Evolutionary conservation across 92 coral and sea anemone genomes (phyloP).

Genomic region (Porites cylindrica): DNA sequence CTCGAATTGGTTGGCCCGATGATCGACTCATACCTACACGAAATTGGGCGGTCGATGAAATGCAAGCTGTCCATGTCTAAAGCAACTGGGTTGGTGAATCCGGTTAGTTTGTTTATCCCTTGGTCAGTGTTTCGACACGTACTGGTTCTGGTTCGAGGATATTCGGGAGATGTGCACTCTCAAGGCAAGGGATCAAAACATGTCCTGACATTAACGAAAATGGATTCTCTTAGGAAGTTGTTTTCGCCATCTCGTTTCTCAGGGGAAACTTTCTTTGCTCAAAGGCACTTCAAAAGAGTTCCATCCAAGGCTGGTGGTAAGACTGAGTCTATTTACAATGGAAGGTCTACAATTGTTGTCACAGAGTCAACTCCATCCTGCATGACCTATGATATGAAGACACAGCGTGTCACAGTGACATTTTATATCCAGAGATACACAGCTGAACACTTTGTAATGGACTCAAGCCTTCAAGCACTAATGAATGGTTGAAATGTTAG

Average conservation of each 20-base stretch:
- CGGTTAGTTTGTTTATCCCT: constrained; percentile 64
- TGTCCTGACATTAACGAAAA: constrained; percentile 51
- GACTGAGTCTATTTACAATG: constrained; percentile 52
- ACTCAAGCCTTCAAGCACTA: constrained; percentile 67
- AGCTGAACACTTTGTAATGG: constrained; percentile 54
- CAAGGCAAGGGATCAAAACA: constrained; percentile 46
- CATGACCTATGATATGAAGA: constrained; percentile 73
- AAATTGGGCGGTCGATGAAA: constrained; percentile 61
- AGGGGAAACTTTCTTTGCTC: constrained; percentile 59
- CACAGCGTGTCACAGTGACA: constrained; percentile 48
- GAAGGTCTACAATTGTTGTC: constrained; percentile 65
- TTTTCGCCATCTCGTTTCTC: constrained; percentile 69
- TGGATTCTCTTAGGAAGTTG: constrained; percentile 62
- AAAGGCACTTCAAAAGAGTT: constrained; percentile 66
- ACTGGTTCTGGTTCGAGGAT: constrained; percentile 45
- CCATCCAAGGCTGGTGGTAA: constrained; percentile 63
- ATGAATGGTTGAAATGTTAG: constrained; percentile 55
- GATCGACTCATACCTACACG: constrained; percentile 65
- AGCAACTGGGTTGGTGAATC: constrained; percentile 72
- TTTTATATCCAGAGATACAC: constrained; percentile 73
- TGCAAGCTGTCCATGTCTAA: constrained; percentile 66
- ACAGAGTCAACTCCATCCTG: constrained; percentile 66
- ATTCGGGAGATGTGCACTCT: constrained; percentile 54
- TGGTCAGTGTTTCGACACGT: constrained; percentile 68
- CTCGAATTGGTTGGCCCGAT: constrained; percentile 79